Evolutionary conservation across 2,113 vertebrate species (phyloP).

Genomic region (Donacobius atricapilla): DNA sequence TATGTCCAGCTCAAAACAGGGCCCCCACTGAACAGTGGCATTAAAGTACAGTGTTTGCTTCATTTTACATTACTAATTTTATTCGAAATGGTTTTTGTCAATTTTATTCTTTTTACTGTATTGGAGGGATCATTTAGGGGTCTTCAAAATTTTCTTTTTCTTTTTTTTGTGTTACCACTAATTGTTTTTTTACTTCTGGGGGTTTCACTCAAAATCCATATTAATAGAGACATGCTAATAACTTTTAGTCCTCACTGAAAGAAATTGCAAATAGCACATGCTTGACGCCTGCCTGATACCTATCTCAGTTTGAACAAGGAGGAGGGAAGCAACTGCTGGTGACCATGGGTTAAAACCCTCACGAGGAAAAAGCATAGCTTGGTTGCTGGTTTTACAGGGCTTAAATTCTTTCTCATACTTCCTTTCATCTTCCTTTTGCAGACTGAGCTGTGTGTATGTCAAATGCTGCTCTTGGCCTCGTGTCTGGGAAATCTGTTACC

Average conservation of each 20-base stretch:
- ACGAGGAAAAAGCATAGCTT: neutral
- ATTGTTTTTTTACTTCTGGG: neutral
- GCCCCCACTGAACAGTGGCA: neutral
- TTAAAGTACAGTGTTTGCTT: neutral
- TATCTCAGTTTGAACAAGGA: neutral
- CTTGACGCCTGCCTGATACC: neutral
- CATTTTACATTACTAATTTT: neutral
- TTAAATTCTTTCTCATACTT: neutral
- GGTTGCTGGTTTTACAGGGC: neutral
- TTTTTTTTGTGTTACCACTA: neutral
- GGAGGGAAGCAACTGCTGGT: neutral
- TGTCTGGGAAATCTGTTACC: constrained; percentile 18
- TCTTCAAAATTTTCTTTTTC: neutral
- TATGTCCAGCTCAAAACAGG: neutral
- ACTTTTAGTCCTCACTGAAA: neutral
- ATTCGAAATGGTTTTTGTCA: neutral
- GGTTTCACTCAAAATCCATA: neutral
- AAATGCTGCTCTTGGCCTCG: neutral
- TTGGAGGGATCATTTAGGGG: neutral
- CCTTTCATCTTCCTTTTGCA: neutral
- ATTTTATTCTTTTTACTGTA: neutral
- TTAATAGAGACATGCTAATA: neutral
- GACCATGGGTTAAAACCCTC: neutral
- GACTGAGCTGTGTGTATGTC: neutral
- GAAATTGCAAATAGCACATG: neutral